Base-by-base conservation (phyloP, 64 coral and sea anemone genomes). In the Dendrophyllia cribrosa region DNA sequence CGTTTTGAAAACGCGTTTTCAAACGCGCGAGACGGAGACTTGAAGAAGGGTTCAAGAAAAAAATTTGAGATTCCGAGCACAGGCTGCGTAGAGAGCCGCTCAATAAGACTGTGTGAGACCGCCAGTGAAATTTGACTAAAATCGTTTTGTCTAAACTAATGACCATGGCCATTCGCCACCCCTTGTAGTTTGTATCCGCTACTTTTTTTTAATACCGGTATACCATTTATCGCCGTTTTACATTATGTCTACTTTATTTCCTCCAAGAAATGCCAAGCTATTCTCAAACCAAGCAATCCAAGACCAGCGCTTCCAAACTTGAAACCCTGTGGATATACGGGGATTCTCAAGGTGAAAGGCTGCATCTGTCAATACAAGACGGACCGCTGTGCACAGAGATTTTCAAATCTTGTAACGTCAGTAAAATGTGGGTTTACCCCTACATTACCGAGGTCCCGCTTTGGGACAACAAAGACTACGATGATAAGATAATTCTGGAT, bases 311-410 rank as follows among this genome's bases (percentile, higher is more conserved):
- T 44, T 10, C 16, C 6, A 83, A 43, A 34, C 61, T 48, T 9
- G 43, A 64, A 19, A 96, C 88, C 11, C 64, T 99, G 5, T 63
- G 92, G 45, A 85, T 99, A 12, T 99, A 96, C 58, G 97, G 97
- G 2, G 97, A 99, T 60, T 99, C 97, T 3, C 97, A 99, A 59
- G 97, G 94, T 23, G 87, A 93, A 20, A 74, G 97, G 75, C 52
- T 99, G 13, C 34, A 93, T 45, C 34, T 72, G 10, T 86, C 88
- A 51, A 26, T 99, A 21, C 9, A 51, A 24, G 70, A 85, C 4
- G 92, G 91, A 22, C 68, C 87, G 3, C 85, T 99, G 2, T 99
- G 97, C 19, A 93, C 3, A 22, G 58, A 86, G 47, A 78, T 99
- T 10, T 99, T 99, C 22, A 76, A 91, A 74, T 96, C 91, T 5